These are phyloP conservation scores for Sandelia bainsii DNA, from an alignment of 2,797 vertebrate genomes.

Conservation along the genomic window DNA sequence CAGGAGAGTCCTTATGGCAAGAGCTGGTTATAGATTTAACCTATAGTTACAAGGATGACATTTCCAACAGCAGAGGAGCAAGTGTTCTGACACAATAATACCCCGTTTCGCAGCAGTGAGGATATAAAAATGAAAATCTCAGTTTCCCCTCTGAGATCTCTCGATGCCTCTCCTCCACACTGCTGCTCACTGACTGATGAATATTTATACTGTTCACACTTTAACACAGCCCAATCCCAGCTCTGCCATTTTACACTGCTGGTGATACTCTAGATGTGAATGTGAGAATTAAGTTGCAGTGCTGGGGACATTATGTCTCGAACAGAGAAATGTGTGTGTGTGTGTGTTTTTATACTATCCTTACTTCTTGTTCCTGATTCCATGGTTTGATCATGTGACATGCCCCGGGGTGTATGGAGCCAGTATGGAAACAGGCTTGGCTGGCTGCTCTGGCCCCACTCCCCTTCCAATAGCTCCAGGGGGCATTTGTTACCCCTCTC, in stretches of 20 bases:
- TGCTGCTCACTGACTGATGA: slow-evolving; percentile 63
- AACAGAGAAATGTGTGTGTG: slow-evolving; percentile 38
- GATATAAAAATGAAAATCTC: slow-evolving; percentile 52
- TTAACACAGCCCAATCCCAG: slow-evolving; percentile 61
- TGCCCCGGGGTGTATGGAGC: slow-evolving; percentile 50
- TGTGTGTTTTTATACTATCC: slow-evolving; percentile 36
- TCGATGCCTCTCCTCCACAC: slow-evolving; percentile 50
- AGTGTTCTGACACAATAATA: slow-evolving; percentile 61
- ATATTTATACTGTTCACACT: slow-evolving; percentile 77
- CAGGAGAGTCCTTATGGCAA: slow-evolving; percentile 13
- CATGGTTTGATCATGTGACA: slow-evolving; percentile 61
- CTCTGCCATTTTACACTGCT: slow-evolving; percentile 54
- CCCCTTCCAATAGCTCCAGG: slow-evolving; percentile 61
- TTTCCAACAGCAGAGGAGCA: slow-evolving; percentile 47
- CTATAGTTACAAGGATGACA: slow-evolving; percentile 44
- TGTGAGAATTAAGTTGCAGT: slow-evolving; percentile 50
- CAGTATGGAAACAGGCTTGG: slow-evolving; percentile 73
- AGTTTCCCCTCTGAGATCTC: slow-evolving; percentile 58
- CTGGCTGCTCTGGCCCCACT: slow-evolving; percentile 61
- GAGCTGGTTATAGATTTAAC: slow-evolving; percentile 58
- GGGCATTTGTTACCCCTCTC: slow-evolving; percentile 47
- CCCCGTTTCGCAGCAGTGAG: slow-evolving; percentile 30
- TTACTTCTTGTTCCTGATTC: slow-evolving; percentile 65
- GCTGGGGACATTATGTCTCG: slow-evolving; percentile 35
- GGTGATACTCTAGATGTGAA: slow-evolving; percentile 51